Evolutionary conservation across 2,888 invertebrate species (phyloP).

Genomic region (Phaedon cochleariae): DNA sequence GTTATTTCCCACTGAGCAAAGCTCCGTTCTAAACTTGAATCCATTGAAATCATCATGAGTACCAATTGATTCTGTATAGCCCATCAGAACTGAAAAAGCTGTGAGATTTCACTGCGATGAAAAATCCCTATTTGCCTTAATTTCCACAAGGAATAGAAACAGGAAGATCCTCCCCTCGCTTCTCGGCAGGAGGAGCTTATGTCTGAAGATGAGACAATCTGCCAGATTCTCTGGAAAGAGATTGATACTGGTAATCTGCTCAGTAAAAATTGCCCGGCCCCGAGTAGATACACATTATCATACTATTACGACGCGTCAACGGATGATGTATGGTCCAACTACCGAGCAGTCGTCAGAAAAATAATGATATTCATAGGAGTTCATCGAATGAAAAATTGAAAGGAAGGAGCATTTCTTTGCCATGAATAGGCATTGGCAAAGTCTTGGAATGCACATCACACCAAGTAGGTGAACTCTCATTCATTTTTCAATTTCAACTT

Average conservation of each 20-base stretch:
- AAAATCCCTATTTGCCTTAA: conserved; percentile 52
- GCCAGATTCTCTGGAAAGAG: conserved; percentile 56
- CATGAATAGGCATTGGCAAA: no score
- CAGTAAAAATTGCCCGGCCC: conserved; percentile 62
- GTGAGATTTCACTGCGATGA: background rate
- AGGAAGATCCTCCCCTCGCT: conserved; percentile 23
- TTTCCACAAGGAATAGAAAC: conserved; percentile 56
- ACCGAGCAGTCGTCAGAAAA: conserved; percentile 59
- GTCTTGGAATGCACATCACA: no score
- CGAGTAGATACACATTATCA: conserved; percentile 64
- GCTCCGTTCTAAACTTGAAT: no score
- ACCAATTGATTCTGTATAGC: no score
- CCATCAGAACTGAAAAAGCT: no score
- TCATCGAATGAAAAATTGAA: background rate
- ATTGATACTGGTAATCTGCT: conserved; percentile 65
- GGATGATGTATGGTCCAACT: conserved; percentile 62
- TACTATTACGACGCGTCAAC: conserved; percentile 64
- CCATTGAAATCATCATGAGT: no score
- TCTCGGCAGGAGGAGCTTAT: conserved; percentile 34
- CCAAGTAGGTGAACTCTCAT: no score
- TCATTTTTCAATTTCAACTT: no score
- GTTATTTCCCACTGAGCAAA: no score
- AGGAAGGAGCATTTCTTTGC: no score
- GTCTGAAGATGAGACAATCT: conserved; percentile 51
- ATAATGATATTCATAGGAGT: conserved; percentile 47